phyloP scores from a whole-genome alignment of 1,140 invertebrate genomes.

The Macrobrachium nipponense region DNA sequence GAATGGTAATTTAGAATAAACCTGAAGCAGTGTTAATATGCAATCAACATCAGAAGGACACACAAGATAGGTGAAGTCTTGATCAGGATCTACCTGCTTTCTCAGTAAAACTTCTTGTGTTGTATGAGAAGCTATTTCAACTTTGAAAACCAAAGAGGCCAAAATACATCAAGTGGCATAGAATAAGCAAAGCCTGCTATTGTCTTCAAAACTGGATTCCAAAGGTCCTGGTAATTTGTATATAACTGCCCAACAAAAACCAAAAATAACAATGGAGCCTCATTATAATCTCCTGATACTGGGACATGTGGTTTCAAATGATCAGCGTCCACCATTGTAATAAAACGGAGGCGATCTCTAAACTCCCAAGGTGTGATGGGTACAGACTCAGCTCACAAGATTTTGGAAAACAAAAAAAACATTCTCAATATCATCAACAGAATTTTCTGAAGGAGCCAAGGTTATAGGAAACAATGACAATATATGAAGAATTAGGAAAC shows the following conservation, averaged over 20 bases:
- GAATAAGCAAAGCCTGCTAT: constrained; percentile 79
- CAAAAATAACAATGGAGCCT: constrained; percentile 79
- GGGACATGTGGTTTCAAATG: constrained; percentile 67
- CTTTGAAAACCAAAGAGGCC: constrained; percentile 79
- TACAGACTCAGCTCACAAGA: constrained; percentile 79
- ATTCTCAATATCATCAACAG: constrained; percentile 67
- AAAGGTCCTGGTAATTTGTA: constrained; percentile 88
- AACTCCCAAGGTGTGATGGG: constrained; percentile 80
- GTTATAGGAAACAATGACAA: constrained; percentile 77
- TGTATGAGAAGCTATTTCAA: constrained; percentile 70
- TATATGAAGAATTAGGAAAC: constrained; percentile 78
- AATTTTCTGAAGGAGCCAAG: constrained; percentile 66
- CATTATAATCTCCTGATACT: constrained; percentile 68
- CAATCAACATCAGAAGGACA: constrained; percentile 8
- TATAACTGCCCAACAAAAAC: constrained; percentile 85
- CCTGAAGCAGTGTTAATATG: constrained; percentile 72
- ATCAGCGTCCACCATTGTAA: constrained; percentile 78
- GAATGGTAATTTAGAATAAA: constrained; percentile 39
- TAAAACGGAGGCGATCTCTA: constrained; percentile 78
- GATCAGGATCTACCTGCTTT: constrained; percentile 30
- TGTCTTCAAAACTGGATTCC: constrained; percentile 83
- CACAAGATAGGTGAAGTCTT: constrained; percentile 7
- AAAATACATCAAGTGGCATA: constrained; percentile 79
- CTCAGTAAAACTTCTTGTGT: constrained; percentile 17
- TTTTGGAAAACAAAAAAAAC: constrained; percentile 78